Evolutionary conservation across 2,888 invertebrate genomes (phyloP), one percentile per base, ranked within the genome.

Genomic region (Spodoptera exigua): DNA sequence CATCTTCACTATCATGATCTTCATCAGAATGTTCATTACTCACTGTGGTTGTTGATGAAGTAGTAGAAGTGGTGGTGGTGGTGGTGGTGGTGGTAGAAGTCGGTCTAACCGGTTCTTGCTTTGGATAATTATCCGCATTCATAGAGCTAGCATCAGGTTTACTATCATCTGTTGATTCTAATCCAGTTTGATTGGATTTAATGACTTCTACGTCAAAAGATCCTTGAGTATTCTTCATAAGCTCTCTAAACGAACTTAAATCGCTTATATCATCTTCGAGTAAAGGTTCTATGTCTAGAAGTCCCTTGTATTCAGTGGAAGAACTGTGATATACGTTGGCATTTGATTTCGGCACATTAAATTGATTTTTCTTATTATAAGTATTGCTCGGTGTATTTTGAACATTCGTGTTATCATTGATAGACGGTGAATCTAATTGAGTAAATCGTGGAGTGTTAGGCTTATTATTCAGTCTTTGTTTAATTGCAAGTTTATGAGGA

Each of bases 201-300:
- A 95, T 94, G 2, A 95, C 94, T 89, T 95, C 88, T 2, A 95
- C 95, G 77, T 95, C 95, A 77, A 89, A 92, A 35, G 94, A 94
- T 9, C 84, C 90, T 68, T 91, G 83, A 53, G 85, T 89, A 72
- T 92, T 93, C 80, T 93, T 94, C 90, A 94, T 91, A 36, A 94
- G 77, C 74, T 94, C 94, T 70, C 92, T 91, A 65, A 93, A 94
- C 32, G 93, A 89, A 73, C 88, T 90, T 44, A 92, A 82, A 63
- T 95, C 94, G 74, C 95, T 94, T 55, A 95, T 94, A 44, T 95
- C 95, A 77, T 95, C 95, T 86, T 95, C 95, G 32, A 95, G 89
- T 56, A 95, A 83, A 9, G 95, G 95, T 79, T 95, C 95, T 72
- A 95, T 87, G 78, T 95, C 95, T 72, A 95, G 83, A 41, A 94